Evolutionary conservation across 2,888 invertebrate genomes (phyloP), one percentile per base, ranked within the genome.

Genomic region (Eubasilissa splendida): DNA sequence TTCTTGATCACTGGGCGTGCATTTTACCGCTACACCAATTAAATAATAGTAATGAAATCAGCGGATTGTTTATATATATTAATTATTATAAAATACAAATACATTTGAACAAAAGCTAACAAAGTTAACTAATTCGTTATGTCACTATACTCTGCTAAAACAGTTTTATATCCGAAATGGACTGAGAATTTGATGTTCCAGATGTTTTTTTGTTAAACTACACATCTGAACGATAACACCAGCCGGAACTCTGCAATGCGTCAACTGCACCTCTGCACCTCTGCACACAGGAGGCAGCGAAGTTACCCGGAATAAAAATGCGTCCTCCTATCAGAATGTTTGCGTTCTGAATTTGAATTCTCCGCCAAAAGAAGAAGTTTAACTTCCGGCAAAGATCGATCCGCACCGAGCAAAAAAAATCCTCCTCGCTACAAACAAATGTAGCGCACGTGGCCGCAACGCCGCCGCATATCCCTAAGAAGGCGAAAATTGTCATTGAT

Each of bases 321-420:
- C 71, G 71, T 73, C 76, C 66, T 73, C 66, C 63, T 77, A 79
- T 79, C 58, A n/a, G 54, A 22, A 12, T 68, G 81, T 78, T 78
- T 81, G 81, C 78, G 78, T 60, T 60, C 71, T 76, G 81, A 81
- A 81, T 81, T 81, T 79, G 76, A 79, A 81, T 76, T 81, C 42
- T 11, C 56, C 56, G 42, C 22, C 33, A n/a, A 2, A 12, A 54
- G 8, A 73, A 73, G 31, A 56, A 54, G 68, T 58, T 50, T 9
- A 22, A 63, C 70, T 60, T 42, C 42, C 42, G 42, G 42, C 42
- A 42, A 33, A 33, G 63, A 63, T 63, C 63, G 63, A 12, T 12
- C 31, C 33, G 1, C 63, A 33, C 63, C 12, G 5, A 33, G 11
- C 63, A 31, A 60, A 33, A 31, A 11, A 31, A 33, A 31, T 31